These are phyloP conservation scores for Tholera decimalis DNA, from an alignment of 2,888 invertebrate genomes.

Conservation along the genomic window DNA sequence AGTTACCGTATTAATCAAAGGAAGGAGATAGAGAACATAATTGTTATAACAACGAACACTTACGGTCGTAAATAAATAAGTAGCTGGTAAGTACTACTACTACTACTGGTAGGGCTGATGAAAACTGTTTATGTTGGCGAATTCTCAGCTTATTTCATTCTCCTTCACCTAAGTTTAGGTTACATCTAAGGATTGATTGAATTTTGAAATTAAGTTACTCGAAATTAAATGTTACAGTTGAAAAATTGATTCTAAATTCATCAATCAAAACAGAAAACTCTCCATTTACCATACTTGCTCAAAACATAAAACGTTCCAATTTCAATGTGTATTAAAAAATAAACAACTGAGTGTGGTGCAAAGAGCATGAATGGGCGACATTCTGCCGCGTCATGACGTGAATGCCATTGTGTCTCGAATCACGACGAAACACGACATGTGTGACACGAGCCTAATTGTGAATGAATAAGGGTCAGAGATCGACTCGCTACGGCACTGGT, in stretches of 20 bases:
- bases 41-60: conserved; percentile 5
- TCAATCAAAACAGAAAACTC: background rate
- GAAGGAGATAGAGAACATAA: background rate
- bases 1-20: background rate
- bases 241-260: background rate
- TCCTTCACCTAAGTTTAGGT: no score
- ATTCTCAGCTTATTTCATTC: no score
- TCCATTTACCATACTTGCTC: conserved; percentile 12
- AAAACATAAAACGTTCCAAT: conserved; percentile 54
- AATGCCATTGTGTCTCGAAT: conserved; percentile 89
- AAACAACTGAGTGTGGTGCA: conserved; percentile 62
- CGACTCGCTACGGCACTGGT: conserved; percentile 76
- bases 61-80: conserved; percentile 25
- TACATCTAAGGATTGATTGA: no score
- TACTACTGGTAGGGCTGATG: no score
- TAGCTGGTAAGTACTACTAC: conserved; percentile 3
- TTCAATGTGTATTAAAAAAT: conserved; percentile 55
- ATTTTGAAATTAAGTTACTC: no score
- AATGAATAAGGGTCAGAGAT: conserved; percentile 90
- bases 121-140: no score
- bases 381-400: conserved; percentile 87
- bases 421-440: conserved; percentile 83
- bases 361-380: conserved; percentile 85
- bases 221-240: no score
- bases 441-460: conserved; percentile 87